phyloP scores from a whole-genome alignment of 92 coral and sea anemone genomes.

The Phymanthus crucifer region DNA sequence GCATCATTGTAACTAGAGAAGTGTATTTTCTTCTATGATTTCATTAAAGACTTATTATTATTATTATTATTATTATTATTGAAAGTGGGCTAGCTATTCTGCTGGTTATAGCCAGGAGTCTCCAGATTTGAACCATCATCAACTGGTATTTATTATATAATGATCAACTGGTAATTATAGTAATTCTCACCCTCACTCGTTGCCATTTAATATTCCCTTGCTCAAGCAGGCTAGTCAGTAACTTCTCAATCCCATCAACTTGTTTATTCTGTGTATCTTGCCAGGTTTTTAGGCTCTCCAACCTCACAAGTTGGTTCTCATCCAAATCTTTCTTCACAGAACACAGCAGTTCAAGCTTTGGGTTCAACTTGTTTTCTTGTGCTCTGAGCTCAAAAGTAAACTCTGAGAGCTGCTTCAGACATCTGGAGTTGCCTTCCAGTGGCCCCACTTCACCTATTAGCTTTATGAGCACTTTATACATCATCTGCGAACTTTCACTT shows the following conservation, averaged over 20 bases:
- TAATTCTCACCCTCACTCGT: slow-evolving; percentile 12
- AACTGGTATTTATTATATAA: neutral
- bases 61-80: no score
- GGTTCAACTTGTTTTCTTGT: slow-evolving; percentile 56
- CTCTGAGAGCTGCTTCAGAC: slow-evolving; percentile 64
- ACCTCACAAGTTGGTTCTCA: slow-evolving; percentile 33
- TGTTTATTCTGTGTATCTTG: slow-evolving; percentile 60
- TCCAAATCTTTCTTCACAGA: slow-evolving; percentile 36
- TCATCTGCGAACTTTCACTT: slow-evolving; percentile 43
- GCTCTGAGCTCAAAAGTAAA: slow-evolving; percentile 66
- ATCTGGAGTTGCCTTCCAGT: slow-evolving; percentile 62
- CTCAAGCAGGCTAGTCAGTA: slow-evolving; percentile 61
- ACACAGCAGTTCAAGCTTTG: slow-evolving; percentile 52
- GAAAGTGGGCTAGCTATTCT: no score
- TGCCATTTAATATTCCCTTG: slow-evolving; percentile 49
- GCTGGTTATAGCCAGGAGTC: no score
- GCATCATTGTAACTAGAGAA: no score
- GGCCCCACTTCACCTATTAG: slow-evolving; percentile 82
- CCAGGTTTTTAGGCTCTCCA: slow-evolving; percentile 63
- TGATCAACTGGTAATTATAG: neutral
- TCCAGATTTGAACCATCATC: neutral
- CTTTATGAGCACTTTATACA: slow-evolving; percentile 59
- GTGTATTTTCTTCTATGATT: no score
- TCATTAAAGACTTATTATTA: no score
- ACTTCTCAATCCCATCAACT: slow-evolving; percentile 72